phyloP scores from a whole-genome alignment of 2,888 invertebrate species.

The Idaea aversata region DNA sequence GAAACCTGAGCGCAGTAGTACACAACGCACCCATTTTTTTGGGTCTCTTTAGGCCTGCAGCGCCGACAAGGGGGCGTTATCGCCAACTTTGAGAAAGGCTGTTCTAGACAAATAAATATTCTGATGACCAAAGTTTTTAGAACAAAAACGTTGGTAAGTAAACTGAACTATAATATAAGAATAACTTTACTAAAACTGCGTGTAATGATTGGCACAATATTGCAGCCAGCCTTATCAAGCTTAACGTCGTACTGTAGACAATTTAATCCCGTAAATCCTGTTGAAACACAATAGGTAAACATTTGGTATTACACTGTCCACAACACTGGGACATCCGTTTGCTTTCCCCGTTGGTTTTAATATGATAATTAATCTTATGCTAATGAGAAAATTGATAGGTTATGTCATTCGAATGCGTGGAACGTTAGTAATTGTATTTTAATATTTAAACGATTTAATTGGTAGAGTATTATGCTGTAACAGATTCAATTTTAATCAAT shows the following conservation, averaged over 20 bases:
- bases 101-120: too few relatives aligned
- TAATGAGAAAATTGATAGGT: slow-evolving; percentile 9
- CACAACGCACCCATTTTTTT: too few relatives aligned
- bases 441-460: background rate
- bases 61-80: too few relatives aligned
- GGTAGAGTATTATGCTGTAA: too few relatives aligned
- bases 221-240: slow-evolving; percentile 20
- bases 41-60: too few relatives aligned
- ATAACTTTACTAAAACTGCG: background rate
- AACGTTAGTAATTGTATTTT: background rate
- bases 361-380: slow-evolving; percentile 15
- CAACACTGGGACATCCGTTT: slow-evolving; percentile 1
- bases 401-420: background rate
- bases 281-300: slow-evolving; percentile 37
- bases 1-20: too few relatives aligned
- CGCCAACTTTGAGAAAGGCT: too few relatives aligned
- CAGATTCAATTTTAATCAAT: too few relatives aligned
- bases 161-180: too few relatives aligned
- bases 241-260: slow-evolving; percentile 28
- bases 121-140: too few relatives aligned
- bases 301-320: slow-evolving; percentile 19
- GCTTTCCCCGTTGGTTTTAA: background rate
- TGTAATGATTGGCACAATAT: slow-evolving; percentile 15
- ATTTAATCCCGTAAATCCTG: slow-evolving; percentile 36
- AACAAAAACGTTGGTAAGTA: too few relatives aligned